phyloP scores from a whole-genome alignment of 2,797 vertebrate species.

The Poecilia gillii region DNA sequence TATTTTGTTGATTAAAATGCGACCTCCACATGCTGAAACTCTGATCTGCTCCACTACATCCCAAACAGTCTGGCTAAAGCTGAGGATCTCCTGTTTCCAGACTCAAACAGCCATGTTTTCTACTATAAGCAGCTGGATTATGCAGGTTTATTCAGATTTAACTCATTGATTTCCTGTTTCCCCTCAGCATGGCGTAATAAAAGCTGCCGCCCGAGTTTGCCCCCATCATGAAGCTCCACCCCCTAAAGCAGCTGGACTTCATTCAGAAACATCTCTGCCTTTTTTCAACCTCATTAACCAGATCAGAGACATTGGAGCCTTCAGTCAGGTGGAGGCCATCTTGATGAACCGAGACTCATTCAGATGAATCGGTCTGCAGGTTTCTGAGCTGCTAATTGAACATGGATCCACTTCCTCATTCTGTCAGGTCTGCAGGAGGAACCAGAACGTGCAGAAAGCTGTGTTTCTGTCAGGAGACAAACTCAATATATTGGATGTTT shows the following conservation, averaged over 20 bases:
- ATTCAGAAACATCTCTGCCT: neutral
- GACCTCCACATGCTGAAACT: too few relatives aligned
- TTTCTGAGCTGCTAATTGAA: neutral
- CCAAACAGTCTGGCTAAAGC: too few relatives aligned
- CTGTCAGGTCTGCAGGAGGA: neutral
- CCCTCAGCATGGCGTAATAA: constrained; percentile 60
- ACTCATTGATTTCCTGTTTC: neutral
- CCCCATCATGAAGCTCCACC: constrained; percentile 12
- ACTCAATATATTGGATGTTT: constrained; percentile 3
- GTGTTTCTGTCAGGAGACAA: neutral
- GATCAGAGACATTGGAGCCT: neutral
- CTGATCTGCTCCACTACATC: too few relatives aligned
- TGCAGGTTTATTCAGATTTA: neutral
- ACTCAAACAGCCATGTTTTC: neutral
- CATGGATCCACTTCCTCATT: neutral
- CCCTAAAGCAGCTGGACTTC: constrained; percentile 17
- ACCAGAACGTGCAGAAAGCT: neutral
- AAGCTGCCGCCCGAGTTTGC: neutral
- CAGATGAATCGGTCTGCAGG: neutral
- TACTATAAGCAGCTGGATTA: neutral
- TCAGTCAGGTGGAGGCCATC: neutral
- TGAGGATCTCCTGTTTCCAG: neutral
- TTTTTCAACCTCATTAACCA: neutral
- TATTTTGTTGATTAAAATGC: too few relatives aligned
- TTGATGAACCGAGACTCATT: neutral